Base-by-base conservation (phyloP, 1,140 invertebrate genomes). In the Diorhabda elongata region DNA sequence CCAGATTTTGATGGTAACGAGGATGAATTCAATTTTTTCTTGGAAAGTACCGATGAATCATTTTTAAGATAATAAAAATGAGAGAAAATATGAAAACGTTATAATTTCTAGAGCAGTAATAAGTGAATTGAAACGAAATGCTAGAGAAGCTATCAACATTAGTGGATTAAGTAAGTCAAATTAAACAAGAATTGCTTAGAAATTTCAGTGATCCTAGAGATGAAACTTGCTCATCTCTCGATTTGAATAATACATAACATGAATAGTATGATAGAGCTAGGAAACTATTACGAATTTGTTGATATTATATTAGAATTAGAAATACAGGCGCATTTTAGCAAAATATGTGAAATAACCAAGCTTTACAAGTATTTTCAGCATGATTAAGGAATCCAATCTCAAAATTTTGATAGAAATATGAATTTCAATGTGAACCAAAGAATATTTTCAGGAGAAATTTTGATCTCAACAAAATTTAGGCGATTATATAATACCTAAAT, bases 1-100 rank as follows among this genome's bases (percentile, higher is more conserved):
- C 52, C 52, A 56, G 52, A 56, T n/a, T 56, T 56, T 56, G 52
- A 56, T n/a, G 52, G 52, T 56, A n/a, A 56, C 52, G 52, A 7
- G 2, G n/a, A 56, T n/a, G 52, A 56, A 26, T 1, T 26, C 26
- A 26, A 26, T 1, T 26, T 26, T 26, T 26, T 26, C 26, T 26
- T 26, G 0, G 26, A 26, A 26, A 26, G 26, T 26, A 26, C 1
- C 26, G 26, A 26, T 26, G 26, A 26, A 26, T 26, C 26, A 26
- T 56, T 56, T 56, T 2, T 56, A 7, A 2, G 6, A 56, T 56
- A 56, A 7, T 56, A n/a, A 7, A 7, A 56, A 56, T n/a, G n/a
- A 6, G 6, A 56, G n/a, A 7, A 56, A 56, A 7, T 56, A 7
- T 56, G 6, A 2, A 56, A 56, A n/a, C n/a, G 52, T 56, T 7